These are phyloP conservation scores for Drosophila triauraria DNA, from an alignment of 1,140 invertebrate species.

Conservation along the genomic window DNA sequence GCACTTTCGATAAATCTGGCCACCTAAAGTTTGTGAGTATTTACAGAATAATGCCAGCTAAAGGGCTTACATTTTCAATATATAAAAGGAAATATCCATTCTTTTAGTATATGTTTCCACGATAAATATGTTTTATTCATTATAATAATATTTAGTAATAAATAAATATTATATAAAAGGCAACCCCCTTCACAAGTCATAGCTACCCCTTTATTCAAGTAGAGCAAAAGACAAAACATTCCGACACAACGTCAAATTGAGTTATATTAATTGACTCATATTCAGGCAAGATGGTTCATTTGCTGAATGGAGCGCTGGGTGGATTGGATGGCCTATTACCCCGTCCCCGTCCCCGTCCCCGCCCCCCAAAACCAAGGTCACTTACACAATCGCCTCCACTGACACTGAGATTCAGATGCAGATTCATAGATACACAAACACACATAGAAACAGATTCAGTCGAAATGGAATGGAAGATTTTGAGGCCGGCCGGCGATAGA, in stretches of 20 bases:
- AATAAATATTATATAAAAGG: not conserved
- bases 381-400: slow-evolving; percentile 25
- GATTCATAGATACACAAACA: not conserved
- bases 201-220: not conserved
- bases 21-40: too few species aligned
- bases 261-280: slow-evolving; percentile 51
- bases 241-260: slow-evolving; percentile 24
- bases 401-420: slow-evolving; percentile 6
- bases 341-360: not conserved
- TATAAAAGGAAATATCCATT: too few species aligned
- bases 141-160: not conserved
- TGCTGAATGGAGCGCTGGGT: slow-evolving; percentile 8
- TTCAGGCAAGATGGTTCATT: slow-evolving; percentile 26
- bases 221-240: slow-evolving; percentile 23
- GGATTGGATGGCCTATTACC: slow-evolving; percentile 1
- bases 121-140: too few species aligned
- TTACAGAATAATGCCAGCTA: too few species aligned
- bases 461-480: slow-evolving; percentile 2
- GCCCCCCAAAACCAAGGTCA: slow-evolving; percentile 17
- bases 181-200: not conserved
- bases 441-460: not conserved
- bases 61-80: too few species aligned
- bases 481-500: slow-evolving; percentile 5
- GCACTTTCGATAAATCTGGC: too few species aligned
- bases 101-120: too few species aligned